Evolutionary conservation across 2,113 vertebrate species (phyloP).

Genomic region (Macaca nemestrina): DNA sequence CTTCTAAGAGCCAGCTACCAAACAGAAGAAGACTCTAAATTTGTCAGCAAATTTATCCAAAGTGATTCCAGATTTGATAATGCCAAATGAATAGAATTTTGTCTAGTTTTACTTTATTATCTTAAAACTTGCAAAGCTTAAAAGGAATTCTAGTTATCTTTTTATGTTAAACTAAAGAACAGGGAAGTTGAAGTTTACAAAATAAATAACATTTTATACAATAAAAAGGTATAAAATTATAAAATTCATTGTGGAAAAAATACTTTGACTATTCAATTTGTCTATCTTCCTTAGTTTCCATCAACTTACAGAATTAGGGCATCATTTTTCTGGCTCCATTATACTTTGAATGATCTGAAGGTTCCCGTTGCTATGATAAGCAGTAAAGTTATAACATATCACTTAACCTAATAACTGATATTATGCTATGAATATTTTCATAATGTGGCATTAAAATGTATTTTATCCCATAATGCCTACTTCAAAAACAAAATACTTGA

Average conservation of each 20-base stretch:
- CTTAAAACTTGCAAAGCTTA: not conserved
- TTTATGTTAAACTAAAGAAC: not conserved
- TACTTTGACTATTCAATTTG: not conserved
- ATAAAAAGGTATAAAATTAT: not conserved
- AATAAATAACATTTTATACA: not conserved
- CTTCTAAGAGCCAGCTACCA: slow-evolving; percentile 60
- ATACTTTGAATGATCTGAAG: not conserved
- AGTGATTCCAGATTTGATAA: slow-evolving; percentile 12
- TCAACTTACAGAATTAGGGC: not conserved
- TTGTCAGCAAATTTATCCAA: slow-evolving; percentile 31
- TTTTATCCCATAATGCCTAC: not conserved
- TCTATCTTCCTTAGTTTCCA: not conserved
- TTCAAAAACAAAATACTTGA: slow-evolving; percentile 13
- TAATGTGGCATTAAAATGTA: not conserved
- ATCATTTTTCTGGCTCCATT: not conserved
- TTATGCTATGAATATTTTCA: not conserved
- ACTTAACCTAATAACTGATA: not conserved
- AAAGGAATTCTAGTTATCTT: not conserved
- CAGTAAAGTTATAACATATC: not conserved
- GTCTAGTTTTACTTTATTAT: not conserved
- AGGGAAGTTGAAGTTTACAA: not conserved
- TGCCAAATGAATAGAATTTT: slow-evolving; percentile 11
- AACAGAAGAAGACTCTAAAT: slow-evolving; percentile 10
- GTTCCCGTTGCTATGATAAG: not conserved
- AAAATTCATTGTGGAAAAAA: not conserved